Base-by-base conservation (phyloP, 2,797 vertebrate genomes). In the Synanceia verrucosa region DNA sequence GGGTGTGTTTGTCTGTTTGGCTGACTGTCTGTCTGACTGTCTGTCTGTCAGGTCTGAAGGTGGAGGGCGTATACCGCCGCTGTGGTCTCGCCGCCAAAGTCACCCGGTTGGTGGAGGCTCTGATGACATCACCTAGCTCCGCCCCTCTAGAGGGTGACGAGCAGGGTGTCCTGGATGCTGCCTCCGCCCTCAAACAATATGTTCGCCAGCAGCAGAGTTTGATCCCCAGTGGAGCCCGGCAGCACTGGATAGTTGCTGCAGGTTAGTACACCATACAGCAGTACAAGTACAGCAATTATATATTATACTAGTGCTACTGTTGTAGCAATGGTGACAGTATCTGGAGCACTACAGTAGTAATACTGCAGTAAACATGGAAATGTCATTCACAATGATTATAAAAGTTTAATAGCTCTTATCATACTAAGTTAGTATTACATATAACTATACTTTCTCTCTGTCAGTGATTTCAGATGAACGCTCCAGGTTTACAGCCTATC, bases 31-130 rank as follows among this genome's bases (percentile, higher is more conserved):
- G 4, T 2, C n/a, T 23, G 44, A 14, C 28, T 29, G 10, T 43
- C n/a, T 62, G 23, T 61, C 24, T 29, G 14, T 59, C 73, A 94
- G 94, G 94, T 60, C 81, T 95, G 34, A 93, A 89, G 50, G 88
- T 95, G 58, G 93, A 94, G 9, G 94, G 94, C 0, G 56, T 95
- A 44, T 95, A 95, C 71, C 88, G 94, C 0, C 93, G 94, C 46
- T 94, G 93, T 48, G 94, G 94, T 4, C 55, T 90, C 0, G 79
- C 70, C n/a, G 1, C 66, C 29, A 94, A 93, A 71, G 85, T 94
- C 11, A 70, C 6, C 10, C 72, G 56, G 52, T 69, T 95, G 70
- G 91, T 94, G 37, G 89, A 90, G 26, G 75, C 64, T 6, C 85
- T 95, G 65, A 65, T 33, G 39, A 84, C 29, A 8, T 88, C 86